Base-by-base conservation (phyloP, 2,113 vertebrate species). In the Chascanopsetta lugubris region DNA sequence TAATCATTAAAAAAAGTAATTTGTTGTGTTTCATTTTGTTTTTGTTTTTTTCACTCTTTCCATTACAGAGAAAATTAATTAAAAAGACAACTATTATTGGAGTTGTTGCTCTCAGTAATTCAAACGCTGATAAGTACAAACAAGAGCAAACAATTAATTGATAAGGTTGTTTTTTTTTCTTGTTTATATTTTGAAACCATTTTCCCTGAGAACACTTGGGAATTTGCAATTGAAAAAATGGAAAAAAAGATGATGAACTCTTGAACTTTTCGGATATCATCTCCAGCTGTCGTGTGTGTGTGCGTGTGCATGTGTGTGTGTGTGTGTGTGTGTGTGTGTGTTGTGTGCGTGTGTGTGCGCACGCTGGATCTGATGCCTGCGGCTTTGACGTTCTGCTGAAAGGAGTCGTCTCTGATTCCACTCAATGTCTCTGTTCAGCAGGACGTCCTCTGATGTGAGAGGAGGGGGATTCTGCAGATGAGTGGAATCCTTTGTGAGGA, bases 301-400 rank as follows among this genome's bases (percentile, higher is more conserved):
- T 38, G 34, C n/a, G n/a, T n/a, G n/a, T n/a, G n/a, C n/a, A n/a
- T n/a, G n/a, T n/a, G n/a, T n/a, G n/a, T n/a, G n/a, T n/a, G n/a
- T n/a, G n/a, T n/a, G n/a, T n/a, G n/a, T n/a, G n/a, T n/a, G n/a
- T n/a, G n/a, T n/a, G n/a, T n/a, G n/a, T n/a, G n/a, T n/a, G n/a
- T n/a, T n/a, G n/a, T n/a, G n/a, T n/a, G n/a, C n/a, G n/a, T n/a
- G n/a, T n/a, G 54, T 55, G 17, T 68, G 38, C 38, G n/a, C 54
- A 51, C 30, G 34, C 43, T 46, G 53, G 45, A 8, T 69, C 25
- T 43, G 26, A 8, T 7, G 82, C 70, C 80, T 73, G 78, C 21
- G 65, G 87, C 47, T 18, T 69, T 58, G 47, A 22, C 72, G 79
- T 57, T 77, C 50, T 75, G 63, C 71, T 82, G 78, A 72, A 73